Base-by-base conservation (phyloP, 2,113 vertebrate species). In the Coptodon bakossiorum region DNA sequence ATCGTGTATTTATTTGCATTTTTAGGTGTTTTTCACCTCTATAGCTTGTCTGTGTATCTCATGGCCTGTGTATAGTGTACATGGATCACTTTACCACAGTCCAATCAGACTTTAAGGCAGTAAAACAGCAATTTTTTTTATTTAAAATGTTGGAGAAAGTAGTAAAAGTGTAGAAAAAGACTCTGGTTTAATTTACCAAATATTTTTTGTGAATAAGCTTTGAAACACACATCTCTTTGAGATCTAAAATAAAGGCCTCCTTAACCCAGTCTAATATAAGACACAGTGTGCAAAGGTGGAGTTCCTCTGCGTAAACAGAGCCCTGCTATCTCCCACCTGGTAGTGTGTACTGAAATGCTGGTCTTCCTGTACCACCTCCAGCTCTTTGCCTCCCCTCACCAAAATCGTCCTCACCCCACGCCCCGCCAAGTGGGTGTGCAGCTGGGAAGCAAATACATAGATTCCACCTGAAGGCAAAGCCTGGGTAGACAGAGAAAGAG, bases 281-380 rank as follows among this genome's bases (percentile, higher is more conserved):
- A 66, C 31, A 22, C 19, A 43, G 9, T n/a, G 5, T 31, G 24
- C 45, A 84, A 54, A 84, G 6, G 13, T 43, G 66, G 4, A 36
- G 12, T 9, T 68, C 10, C 45, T 78, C 68, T 22, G 29, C 31
- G 5, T 85, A 36, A 68, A 80, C 14, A 2, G 36, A 45, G 36
- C n/a, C 45, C 52, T 68, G 12, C 40, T 66, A 13, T 73, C 16
- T 24, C 66, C 86, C 95, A 99, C 99, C 98, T 99, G 98, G 92
- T 99, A 99, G 90, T 98, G 97, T 7, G 98, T 96, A 86, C 98
- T 99, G 95, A 97, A 99, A 94, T 99, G 98, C n/a, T 89, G 24
- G n/a, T 99, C 99, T 0, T 96, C 95, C 9, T 98, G 98, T 43
- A 99, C 97, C 0, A 98, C 80, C 90, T 96, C 95, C 90, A 13